Evolutionary conservation across 2,113 vertebrate genomes (phyloP), one percentile per base, ranked within the genome.

Genomic region (Gobio gobio): DNA sequence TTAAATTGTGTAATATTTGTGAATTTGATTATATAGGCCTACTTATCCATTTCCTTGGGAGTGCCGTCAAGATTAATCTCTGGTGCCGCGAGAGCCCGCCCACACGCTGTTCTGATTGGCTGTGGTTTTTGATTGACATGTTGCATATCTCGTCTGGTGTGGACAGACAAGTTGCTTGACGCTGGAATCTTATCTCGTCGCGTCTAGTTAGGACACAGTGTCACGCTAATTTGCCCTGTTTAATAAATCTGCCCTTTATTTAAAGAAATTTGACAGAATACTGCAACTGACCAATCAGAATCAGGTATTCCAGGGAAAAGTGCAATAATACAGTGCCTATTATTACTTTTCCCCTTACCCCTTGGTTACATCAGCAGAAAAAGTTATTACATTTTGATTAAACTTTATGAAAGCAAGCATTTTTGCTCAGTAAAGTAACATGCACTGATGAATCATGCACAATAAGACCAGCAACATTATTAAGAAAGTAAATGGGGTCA

Each of bases 341-440:
- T 59, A 78, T 59, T 61, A 56, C 33, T 58, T 40, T 78, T 16
- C 16, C 10, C 76, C 18, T n/a, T 36, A 22, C 29, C 10, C 22
- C 54, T 59, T 43, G 26, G 16, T 78, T 61, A 78, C 20, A 61
- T 61, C 20, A 78, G 56, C 56, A 24, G 22, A 78, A 63, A 79
- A 79, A 24, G 36, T 61, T 78, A 36, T 78, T 24, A 58, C 12
- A 56, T 78, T 78, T 78, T 59, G 33, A 59, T 78, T 22, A 78
- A 78, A 59, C 29, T n/a, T 59, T 78, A n/a, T 78, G 54, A 59
- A 78, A 59, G 29, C 47, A 36, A 73, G 43, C 13, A 8, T 47
- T 33, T 58, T 58, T 36, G 10, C 20, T 40, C 33, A 59, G 13
- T 54, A 36, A 40, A 78, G 26, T 59, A 59, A 13, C 56, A 24